Conservation (phyloP, 2,888 invertebrate genomes). For the Volucella bombylans region DNA sequence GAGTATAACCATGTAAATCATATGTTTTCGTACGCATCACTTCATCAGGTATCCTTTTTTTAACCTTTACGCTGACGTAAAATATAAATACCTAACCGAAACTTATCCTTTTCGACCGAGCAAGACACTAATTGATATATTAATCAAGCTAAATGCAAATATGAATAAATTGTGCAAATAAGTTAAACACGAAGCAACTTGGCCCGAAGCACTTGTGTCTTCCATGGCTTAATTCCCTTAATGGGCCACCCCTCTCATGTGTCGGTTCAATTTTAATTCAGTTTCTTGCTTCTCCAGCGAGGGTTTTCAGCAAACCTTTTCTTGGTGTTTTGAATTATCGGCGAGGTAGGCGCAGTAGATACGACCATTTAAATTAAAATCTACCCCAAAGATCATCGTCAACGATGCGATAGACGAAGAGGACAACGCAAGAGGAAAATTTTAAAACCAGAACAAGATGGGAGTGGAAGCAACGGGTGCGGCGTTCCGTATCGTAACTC, state of each 20-base stretch:
- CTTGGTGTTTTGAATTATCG: conserved; percentile 53
- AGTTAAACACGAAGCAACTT: conserved; percentile 50
- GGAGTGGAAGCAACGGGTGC: conserved; percentile 15
- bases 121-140: conserved; percentile 62
- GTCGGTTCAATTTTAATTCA: conserved; percentile 23
- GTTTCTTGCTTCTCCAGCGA: conserved; percentile 12
- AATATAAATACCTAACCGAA: background rate
- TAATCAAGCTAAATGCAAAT: conserved; percentile 67
- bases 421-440: conserved; percentile 18
- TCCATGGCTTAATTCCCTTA: conserved; percentile 44
- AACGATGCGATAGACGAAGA: conserved; percentile 4
- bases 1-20: no score
- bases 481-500: conserved; percentile 65
- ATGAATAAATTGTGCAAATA: conserved; percentile 65
- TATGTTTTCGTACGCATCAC: no score
- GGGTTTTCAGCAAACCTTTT: conserved; percentile 34
- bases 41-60: no score
- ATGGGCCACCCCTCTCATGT: conserved; percentile 39
- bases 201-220: conserved; percentile 23
- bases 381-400: conserved; percentile 59
- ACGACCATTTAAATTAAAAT: conserved; percentile 68
- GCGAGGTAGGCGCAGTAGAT: conserved; percentile 49
- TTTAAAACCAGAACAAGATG: conserved; percentile 28
- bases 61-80: background rate
- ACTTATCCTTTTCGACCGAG: conserved; percentile 7